Base-by-base conservation (phyloP, 2,888 invertebrate genomes). In the Saturnia pavonia region DNA sequence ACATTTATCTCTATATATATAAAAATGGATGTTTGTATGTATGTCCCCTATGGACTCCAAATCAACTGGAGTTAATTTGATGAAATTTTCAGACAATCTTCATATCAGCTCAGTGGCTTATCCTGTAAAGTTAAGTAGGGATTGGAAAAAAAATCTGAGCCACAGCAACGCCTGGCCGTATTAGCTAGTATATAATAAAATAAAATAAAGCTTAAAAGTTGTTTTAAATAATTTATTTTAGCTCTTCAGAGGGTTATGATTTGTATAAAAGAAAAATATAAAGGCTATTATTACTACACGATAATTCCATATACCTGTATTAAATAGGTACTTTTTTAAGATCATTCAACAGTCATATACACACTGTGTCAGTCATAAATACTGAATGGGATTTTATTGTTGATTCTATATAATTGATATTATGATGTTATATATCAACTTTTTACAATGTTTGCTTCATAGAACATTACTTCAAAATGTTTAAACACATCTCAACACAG, bases 181-280 rank as follows among this genome's bases (percentile, higher is more conserved):
- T 27, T n/a, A 60, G 27, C 27, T 60, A 27, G 2, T 34, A 1
- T 8, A 60, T 51, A 69, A 66, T 67, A 70, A 75, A 76, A 75
- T 70, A 71, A 76, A 72, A 69, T 2, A 65, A 60, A 65, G 8
- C 8, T 11, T 40, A 48, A 40, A 72, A 60, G 77, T 74, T 78
- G 84, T 86, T 88, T 85, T 82, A 85, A 84, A 85, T 88, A 85
- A 60, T 90, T 90, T 91, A 89, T 88, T 90, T 88, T 85, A 88
- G 87, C 87, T 88, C 82, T 86, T 86, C 82, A 86, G 84, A 83
- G 84, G 86, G 82, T 88, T 87, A 88, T 83, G 85, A 85, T 84
- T 86, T 87, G 88, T 90, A 90, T 84, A 89, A 90, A 90, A 87
- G 80, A 89, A 90, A 88, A 82, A 82, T 83, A 81, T 85, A 86